Evolutionary conservation across 2,797 vertebrate species (phyloP).

Genomic region (Cuculus canorus): DNA sequence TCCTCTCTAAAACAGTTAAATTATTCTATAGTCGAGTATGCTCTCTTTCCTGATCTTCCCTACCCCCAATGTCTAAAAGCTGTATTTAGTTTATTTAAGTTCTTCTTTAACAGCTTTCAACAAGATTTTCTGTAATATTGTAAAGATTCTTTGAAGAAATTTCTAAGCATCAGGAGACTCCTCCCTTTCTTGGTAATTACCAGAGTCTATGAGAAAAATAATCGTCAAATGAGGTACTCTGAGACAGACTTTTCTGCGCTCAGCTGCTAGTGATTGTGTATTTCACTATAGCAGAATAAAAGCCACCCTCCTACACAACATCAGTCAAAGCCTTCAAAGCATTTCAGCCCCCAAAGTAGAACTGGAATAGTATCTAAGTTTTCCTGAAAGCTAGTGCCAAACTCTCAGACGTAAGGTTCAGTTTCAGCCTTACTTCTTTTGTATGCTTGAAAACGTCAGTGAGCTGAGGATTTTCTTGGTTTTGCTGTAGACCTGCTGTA

Average conservation of each 20-base stretch:
- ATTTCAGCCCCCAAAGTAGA: background rate
- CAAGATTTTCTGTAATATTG: background rate
- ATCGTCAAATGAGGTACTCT: background rate
- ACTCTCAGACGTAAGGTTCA: background rate
- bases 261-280: background rate
- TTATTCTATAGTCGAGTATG: constrained; percentile 1
- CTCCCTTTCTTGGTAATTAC: background rate
- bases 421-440: background rate
- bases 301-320: background rate
- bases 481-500: background rate
- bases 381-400: background rate
- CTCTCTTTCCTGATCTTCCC: constrained; percentile 16
- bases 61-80: background rate
- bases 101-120: constrained; percentile 19
- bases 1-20: constrained; percentile 35
- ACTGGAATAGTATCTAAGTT: background rate
- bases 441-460: background rate
- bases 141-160: background rate
- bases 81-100: background rate
- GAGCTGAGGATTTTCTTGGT: background rate
- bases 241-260: background rate
- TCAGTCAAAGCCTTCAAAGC: background rate
- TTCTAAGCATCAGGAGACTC: background rate
- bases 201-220: background rate
- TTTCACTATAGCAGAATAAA: background rate